Evolutionary conservation across 92 coral and sea anemone genomes (phyloP), one percentile per base, ranked within the genome.

Genomic region (Phenganax marumi): DNA sequence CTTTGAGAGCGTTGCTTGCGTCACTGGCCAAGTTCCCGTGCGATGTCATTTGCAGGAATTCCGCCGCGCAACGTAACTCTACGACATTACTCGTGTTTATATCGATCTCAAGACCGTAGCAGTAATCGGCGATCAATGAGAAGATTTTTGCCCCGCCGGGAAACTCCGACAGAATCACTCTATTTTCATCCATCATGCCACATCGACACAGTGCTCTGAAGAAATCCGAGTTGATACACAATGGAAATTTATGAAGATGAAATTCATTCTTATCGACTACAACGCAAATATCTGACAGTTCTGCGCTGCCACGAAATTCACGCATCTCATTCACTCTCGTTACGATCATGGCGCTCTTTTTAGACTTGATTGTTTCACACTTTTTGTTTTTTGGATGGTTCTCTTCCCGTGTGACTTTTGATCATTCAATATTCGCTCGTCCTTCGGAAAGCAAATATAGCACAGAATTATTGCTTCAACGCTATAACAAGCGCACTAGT

Each of bases 51-150:
- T 82, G 86, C 1, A 82, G 80, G 33, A 70, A 82, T 50, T 82
- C 86, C 22, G 86, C 80, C 19, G 86, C 86, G 68, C 86, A 82
- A 8, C 86, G 80, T 10, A 82, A 74, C 60, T 70, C 69, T 6
- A 52, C 86, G 61, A 82, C 86, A 22, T 82, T 82, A 10, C 70
- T 11, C 19, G 63, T 46, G 61, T 70, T 57, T 22, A 82, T 70
- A 72, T 70, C 71, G 68, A 82, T 82, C 26, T 71, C 70, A 33
- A 43, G 8, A 7, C 60, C 79, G 68, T 82, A 82, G 68, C 86
- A 82, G 18, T 70, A 82, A 53, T 82, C 86, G 7, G 80, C 86
- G 9, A 82, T 51, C 61, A 82, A 16, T 6, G 69, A 58, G 51
- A 82, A 82, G n/a, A 70, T 71, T 18, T 54, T 19, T 21, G 70